Evolutionary conservation across 2,113 vertebrate species (phyloP).

Genomic region (Entosphenus tridentatus): DNA sequence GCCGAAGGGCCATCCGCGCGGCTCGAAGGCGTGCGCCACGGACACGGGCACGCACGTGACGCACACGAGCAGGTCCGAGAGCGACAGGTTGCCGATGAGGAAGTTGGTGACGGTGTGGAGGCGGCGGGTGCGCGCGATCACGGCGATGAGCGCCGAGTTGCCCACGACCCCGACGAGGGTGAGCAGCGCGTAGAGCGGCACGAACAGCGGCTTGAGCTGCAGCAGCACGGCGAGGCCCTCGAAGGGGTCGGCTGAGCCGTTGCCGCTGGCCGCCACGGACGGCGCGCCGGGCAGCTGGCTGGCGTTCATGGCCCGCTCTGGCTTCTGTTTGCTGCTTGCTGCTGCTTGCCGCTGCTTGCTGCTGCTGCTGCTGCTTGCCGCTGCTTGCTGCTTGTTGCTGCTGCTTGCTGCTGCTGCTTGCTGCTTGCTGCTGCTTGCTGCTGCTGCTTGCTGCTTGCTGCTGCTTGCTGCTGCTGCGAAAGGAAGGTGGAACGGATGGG

Average conservation of each 20-base stretch:
- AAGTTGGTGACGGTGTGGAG: slow-evolving; percentile 55
- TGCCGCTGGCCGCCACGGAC: too few relatives aligned
- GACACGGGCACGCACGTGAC: slow-evolving; percentile 48
- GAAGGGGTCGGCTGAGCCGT: slow-evolving; percentile 16
- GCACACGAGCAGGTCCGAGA: slow-evolving; percentile 48
- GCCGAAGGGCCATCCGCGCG: slow-evolving; percentile 45
- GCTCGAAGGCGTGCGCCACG: slow-evolving; percentile 42
- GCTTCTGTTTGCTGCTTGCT: too few relatives aligned
- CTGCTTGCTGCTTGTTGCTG: too few relatives aligned
- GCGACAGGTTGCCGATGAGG: slow-evolving; percentile 46
- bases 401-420: too few relatives aligned
- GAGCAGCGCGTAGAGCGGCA: slow-evolving; percentile 35
- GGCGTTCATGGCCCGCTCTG: too few relatives aligned
- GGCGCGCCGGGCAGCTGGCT: too few relatives aligned
- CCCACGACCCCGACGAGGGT: slow-evolving; percentile 35
- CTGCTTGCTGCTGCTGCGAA: too few relatives aligned
- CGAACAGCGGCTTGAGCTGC: slow-evolving; percentile 38
- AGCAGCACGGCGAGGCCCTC: slow-evolving; percentile 36
- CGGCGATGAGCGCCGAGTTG: slow-evolving; percentile 44
- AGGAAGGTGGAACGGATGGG: too few relatives aligned
- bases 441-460: too few relatives aligned
- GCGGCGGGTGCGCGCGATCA: slow-evolving; percentile 42
- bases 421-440: too few relatives aligned
- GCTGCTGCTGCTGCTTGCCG: too few relatives aligned
- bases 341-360: too few relatives aligned